Evolutionary conservation across 1,140 invertebrate species (phyloP).

Genomic region (Potamilus streckersoni): DNA sequence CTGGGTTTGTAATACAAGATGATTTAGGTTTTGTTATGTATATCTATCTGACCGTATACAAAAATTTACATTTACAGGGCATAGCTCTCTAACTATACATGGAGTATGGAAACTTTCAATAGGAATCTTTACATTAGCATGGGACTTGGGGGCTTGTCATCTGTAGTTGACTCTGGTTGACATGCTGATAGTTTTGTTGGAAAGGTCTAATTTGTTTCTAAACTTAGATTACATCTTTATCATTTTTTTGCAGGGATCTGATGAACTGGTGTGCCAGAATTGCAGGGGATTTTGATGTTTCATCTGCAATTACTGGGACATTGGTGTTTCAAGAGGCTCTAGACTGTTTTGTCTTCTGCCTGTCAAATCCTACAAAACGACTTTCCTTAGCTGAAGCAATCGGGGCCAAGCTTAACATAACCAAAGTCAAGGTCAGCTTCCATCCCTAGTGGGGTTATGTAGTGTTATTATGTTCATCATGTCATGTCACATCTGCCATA

Average conservation of each 20-base stretch:
- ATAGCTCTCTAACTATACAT: no score
- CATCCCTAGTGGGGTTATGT: neutral
- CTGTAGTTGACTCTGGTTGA: no score
- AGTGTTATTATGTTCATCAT: neutral
- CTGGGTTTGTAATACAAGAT: no score
- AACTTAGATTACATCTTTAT: neutral
- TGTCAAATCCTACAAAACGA: conserved; percentile 72
- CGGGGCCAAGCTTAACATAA: conserved; percentile 84
- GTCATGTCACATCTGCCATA: no score
- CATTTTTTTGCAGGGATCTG: conserved; percentile 75
- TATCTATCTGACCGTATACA: no score
- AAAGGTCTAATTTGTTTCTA: no score
- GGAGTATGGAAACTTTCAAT: no score
- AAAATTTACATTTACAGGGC: no score
- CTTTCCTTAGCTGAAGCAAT: conserved; percentile 80
- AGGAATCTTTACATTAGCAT: no score
- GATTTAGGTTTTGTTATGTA: no score
- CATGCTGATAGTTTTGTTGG: no score
- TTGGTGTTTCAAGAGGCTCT: conserved; percentile 90
- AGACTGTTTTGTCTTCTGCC: conserved; percentile 88
- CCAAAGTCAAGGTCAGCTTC: conserved; percentile 75
- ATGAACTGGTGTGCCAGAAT: conserved; percentile 92
- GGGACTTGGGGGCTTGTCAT: no score
- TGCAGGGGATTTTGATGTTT: conserved; percentile 79
- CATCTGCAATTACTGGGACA: conserved; percentile 79